Evolutionary conservation across 2,797 vertebrate genomes (phyloP), one percentile per base, ranked within the genome.

Genomic region (Rhinatrema bivittatum): DNA sequence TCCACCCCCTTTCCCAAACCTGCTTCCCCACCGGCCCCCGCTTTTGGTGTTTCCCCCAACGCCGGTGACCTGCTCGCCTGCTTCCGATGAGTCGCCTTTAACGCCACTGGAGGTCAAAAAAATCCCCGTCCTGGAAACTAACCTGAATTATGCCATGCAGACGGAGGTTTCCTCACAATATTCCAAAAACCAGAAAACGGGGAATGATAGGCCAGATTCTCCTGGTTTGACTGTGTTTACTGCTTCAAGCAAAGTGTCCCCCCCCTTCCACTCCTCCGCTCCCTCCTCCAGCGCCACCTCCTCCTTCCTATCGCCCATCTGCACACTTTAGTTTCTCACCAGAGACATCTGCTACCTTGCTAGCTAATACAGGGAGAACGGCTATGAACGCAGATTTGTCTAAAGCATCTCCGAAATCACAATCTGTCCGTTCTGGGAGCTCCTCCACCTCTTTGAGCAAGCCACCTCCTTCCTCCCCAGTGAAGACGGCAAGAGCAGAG

Each of bases 31-130:
- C 37, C 87, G 94, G 2, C 95, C 94, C 4, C 95, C 95, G 9
- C 86, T 98, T n/a, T 71, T 98, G 19, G 91, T 97, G 25, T 97
- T 98, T 41, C 95, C 94, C 5, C 93, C 95, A 1, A 91, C 92
- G 1, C 92, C 93, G 0, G 88, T 90, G 36, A 94, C 90, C 22
- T 91, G 92, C 62, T 97, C 95, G 11, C 94, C 94, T 1, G 92
- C 93, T 19, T 97, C 93, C 3, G 95, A 98, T 29, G 94, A 98
- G 65, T 98, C 94, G 0, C 95, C 95, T 2, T 74, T 98, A 46
- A 98, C 94, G 14, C 95, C 95, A 0, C 65, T 98, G 7, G 94
- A 98, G 69, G 94, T 98, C 11, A 96, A 97, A 62, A 93, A 94
- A 63, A 81, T 98, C 42, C 95, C 95, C 0, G 89, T 97, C 44